Evolutionary conservation across 2,888 invertebrate species (phyloP).

Genomic region (Ormyrus nitidulus): DNA sequence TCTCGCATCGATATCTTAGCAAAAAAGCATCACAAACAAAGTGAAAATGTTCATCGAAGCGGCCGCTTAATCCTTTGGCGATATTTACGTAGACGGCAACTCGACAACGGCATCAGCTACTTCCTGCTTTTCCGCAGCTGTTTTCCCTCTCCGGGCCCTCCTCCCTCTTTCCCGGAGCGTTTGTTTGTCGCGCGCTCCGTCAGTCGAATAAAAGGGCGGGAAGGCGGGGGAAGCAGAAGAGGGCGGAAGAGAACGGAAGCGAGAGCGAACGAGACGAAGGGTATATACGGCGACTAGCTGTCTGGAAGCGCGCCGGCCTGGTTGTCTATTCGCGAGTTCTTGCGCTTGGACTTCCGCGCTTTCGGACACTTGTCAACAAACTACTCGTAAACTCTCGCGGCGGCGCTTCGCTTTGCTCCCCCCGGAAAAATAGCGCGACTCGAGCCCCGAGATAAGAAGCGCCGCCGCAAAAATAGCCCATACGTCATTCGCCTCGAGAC

Average conservation of each 20-base stretch:
- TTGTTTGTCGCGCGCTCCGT: constrained; percentile 23
- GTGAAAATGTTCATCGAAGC: no score
- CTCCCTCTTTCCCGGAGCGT: neutral
- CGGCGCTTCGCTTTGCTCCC: neutral
- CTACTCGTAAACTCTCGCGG: constrained; percentile 44
- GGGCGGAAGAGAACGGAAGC: neutral
- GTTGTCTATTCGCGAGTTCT: constrained; percentile 20
- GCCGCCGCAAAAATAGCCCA: constrained; percentile 21
- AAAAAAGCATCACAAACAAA: no score
- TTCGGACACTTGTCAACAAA: constrained; percentile 50
- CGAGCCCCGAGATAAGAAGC: constrained; percentile 16
- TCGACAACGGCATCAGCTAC: neutral
- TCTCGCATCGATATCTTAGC: no score
- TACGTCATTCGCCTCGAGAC: constrained; percentile 31
- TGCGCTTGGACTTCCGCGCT: neutral
- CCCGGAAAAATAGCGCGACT: constrained; percentile 38
- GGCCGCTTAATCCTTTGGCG: neutral
- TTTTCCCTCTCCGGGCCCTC: neutral
- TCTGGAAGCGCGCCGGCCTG: constrained; percentile 23
- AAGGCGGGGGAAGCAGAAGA: neutral
- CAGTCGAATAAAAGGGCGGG: constrained; percentile 10
- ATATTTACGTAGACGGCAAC: neutral
- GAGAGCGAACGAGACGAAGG: constrained; percentile 9
- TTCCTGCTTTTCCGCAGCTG: constrained; percentile 1
- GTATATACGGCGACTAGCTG: constrained; percentile 30